phyloP scores from a whole-genome alignment of 1,140 invertebrate genomes.

The Bathynomus jamesi region DNA sequence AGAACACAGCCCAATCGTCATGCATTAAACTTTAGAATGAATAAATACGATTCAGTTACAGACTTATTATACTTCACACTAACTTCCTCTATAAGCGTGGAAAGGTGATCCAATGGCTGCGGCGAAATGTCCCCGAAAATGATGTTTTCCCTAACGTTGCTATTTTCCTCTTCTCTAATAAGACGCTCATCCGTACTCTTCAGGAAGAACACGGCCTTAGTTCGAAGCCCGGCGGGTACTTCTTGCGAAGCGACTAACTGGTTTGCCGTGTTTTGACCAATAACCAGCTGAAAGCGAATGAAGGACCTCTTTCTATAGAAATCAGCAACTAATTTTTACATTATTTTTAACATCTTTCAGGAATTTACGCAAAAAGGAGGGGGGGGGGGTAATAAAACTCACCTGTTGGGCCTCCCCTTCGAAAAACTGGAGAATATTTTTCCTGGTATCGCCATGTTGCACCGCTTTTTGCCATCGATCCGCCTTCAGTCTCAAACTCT shows the following conservation, averaged over 20 bases:
- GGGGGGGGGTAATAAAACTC: too few relatives aligned
- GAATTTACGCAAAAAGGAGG: too few relatives aligned
- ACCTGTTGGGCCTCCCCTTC: too few relatives aligned
- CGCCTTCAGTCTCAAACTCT: constrained; percentile 69
- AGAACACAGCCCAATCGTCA: too few relatives aligned
- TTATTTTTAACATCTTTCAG: too few relatives aligned
- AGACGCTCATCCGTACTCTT: constrained; percentile 64
- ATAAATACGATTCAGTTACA: too few relatives aligned
- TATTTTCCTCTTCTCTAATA: constrained; percentile 55
- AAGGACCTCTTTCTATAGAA: too few relatives aligned
- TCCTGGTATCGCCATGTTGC: constrained; percentile 69
- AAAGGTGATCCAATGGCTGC: constrained; percentile 80
- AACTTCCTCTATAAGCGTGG: constrained; percentile 82
- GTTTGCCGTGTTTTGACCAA: constrained; percentile 51
- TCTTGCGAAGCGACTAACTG: constrained; percentile 64
- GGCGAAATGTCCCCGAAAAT: constrained; percentile 82
- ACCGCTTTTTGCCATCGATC: constrained; percentile 85
- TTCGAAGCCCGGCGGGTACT: constrained; percentile 71
- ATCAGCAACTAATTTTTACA: too few relatives aligned
- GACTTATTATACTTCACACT: too few relatives aligned
- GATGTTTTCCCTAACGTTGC: constrained; percentile 54
- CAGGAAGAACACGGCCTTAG: constrained; percentile 83
- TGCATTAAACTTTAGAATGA: too few relatives aligned
- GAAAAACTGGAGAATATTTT: constrained; percentile 70
- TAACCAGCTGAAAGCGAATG: constrained; percentile 39